These are phyloP conservation scores for Otolemur crassicaudatus DNA, from an alignment of 2,797 vertebrate genomes.

Conservation along the genomic window DNA sequence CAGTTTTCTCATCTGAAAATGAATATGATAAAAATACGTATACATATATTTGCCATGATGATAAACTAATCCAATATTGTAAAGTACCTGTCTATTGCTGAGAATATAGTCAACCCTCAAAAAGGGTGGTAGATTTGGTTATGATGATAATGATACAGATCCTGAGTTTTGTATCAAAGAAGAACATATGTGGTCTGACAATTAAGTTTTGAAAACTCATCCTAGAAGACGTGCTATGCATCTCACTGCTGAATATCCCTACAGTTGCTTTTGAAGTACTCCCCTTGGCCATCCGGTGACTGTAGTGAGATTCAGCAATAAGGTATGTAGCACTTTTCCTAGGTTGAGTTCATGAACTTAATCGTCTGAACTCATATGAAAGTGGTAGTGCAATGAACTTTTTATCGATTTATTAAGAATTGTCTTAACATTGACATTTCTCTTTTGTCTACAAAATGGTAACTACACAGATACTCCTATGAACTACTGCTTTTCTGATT, in stretches of 20 bases:
- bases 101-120: not conserved
- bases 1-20: not conserved
- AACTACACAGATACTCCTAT: not conserved
- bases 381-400: not conserved
- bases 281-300: too few species aligned
- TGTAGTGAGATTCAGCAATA: too few species aligned
- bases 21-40: not conserved
- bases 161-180: not conserved
- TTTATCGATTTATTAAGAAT: not conserved
- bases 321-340: too few species aligned
- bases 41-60: not conserved
- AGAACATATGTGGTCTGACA: not conserved
- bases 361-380: too few species aligned
- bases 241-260: too few species aligned
- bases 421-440: not conserved
- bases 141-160: not conserved
- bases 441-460: constrained; percentile 2
- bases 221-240: too few species aligned
- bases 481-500: not conserved
- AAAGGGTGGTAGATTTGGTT: not conserved
- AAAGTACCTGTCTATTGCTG: not conserved
- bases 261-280: too few species aligned
- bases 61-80: not conserved
- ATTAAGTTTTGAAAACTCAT: too few species aligned
- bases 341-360: too few species aligned